Evolutionary conservation across 2,113 vertebrate genomes (phyloP).

Genomic region (Azemiops feae): DNA sequence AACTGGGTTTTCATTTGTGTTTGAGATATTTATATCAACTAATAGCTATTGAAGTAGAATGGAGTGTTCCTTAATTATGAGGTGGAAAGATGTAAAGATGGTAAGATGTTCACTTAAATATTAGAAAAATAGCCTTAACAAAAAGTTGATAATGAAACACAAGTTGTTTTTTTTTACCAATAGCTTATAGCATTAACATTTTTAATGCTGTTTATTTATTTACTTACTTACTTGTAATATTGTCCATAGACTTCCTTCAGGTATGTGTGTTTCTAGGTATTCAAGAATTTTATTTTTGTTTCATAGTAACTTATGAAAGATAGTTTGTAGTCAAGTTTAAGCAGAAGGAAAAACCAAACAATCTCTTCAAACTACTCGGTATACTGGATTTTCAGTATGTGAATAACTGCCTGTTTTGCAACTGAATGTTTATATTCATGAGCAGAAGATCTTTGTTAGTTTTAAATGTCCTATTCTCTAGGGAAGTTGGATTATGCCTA

Average conservation of each 20-base stretch:
- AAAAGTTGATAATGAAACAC: background rate
- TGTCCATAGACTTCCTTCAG: background rate
- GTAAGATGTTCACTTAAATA: background rate
- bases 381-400: background rate
- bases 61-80: background rate
- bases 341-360: background rate
- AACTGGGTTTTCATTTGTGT: background rate
- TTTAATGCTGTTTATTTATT: background rate
- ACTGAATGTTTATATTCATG: slow-evolving; percentile 27
- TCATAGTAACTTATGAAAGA: background rate
- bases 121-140: background rate
- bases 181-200: background rate
- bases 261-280: background rate
- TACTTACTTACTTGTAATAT: background rate
- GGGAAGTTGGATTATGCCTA: slow-evolving; percentile 5
- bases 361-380: background rate
- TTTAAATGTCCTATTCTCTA: slow-evolving; percentile 20
- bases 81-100: background rate
- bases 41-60: background rate
- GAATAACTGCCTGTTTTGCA: background rate
- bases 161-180: background rate
- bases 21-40: background rate
- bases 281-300: background rate
- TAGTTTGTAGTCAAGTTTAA: background rate
- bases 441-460: background rate